Evolutionary conservation across 2,113 vertebrate genomes (phyloP).

Genomic region (Corynorhinus townsendii): DNA sequence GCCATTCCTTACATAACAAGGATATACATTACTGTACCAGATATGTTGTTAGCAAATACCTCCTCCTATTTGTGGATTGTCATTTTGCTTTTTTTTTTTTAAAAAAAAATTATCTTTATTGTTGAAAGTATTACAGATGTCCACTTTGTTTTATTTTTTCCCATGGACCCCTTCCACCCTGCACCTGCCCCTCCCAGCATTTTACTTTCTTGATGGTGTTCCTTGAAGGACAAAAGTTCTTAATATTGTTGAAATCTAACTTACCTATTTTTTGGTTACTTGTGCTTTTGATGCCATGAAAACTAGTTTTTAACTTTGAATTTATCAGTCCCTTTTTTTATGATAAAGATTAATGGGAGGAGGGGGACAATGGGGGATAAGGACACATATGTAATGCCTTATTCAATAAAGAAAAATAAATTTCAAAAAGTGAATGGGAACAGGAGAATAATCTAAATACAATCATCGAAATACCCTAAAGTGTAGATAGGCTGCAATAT

Average conservation of each 20-base stretch:
- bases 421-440: background rate
- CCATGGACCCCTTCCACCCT: no score
- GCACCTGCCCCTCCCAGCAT: background rate
- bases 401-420: no score
- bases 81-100: background rate
- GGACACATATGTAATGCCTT: no score
- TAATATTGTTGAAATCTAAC: constrained; percentile 5
- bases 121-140: no score
- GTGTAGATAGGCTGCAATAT: background rate
- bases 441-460: background rate
- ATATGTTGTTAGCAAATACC: background rate
- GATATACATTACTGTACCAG: background rate
- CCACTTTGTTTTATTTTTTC: no score
- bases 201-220: background rate
- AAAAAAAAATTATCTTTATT: no score
- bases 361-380: no score
- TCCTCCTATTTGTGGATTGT: background rate
- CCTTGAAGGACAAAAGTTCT: background rate
- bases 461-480: background rate
- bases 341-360: background rate
- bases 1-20: background rate
- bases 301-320: background rate
- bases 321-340: background rate
- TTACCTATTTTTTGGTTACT: background rate
- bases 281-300: constrained; percentile 2